Evolutionary conservation across 2,113 vertebrate species (phyloP), one percentile per base, ranked within the genome.

Genomic region (Brienomyrus brachyistius): DNA sequence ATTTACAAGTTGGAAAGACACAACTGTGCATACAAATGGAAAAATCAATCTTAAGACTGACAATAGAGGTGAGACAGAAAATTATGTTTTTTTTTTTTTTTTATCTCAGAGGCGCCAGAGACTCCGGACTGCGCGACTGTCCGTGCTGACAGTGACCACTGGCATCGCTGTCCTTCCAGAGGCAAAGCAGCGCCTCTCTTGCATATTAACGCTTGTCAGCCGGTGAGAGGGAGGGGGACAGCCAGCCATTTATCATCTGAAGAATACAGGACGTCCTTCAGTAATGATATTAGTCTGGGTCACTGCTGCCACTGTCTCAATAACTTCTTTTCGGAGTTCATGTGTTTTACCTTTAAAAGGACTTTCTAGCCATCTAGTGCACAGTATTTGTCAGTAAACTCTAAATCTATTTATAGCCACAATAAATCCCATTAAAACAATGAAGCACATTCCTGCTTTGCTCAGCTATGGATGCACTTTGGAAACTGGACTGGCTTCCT

Each of bases 231-330:
- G 54, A 54, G 31, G 23, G 23, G 54, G 21, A 45, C 80, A 70
- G 19, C 23, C 88, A 17, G 87, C 10, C 90, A 86, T 51, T 90
- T 86, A 74, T 88, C 54, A 90, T 89, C 85, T 86, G 90, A 62
- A 93, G 94, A 95, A 93, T 91, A 92, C 87, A 89, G 86, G 88
- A 89, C 91, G 91, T 92, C 93, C 74, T 91, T 92, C 88, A 74
- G 51, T 91, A 94, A 93, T 88, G 92, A 86, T 86, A 93, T 94
- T 93, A 93, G 23, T 59, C 89, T 90, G 90, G 91, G 92, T 91
- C 92, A 94, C 43, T 92, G 88, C 88, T 93, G 93, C 93, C 66
- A 56, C 86, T 51, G 74, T 83, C 90, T 88, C 50, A 82, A 90
- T 50, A 84, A 82, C 47, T 90, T 83, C 70, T 83, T 59, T 82